These are phyloP conservation scores for Drosophila eohydei DNA, from an alignment of 2,888 invertebrate genomes.

Conservation along the genomic window DNA sequence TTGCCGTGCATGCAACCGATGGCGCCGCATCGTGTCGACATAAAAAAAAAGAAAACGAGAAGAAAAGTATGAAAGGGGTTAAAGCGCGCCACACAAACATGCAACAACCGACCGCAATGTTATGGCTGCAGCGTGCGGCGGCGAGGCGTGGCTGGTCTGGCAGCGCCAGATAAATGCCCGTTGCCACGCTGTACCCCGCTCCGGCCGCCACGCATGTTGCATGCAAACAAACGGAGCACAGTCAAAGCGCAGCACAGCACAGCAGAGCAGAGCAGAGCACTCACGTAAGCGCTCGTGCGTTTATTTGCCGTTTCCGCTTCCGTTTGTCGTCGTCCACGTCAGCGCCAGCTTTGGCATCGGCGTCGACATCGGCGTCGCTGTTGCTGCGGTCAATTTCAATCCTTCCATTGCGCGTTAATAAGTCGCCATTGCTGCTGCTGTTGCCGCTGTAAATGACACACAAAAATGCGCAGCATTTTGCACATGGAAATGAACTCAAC, in stretches of 20 bases:
- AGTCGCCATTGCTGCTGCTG: conserved; percentile 49
- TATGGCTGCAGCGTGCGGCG: conserved; percentile 69
- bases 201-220: conserved; percentile 44
- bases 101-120: conserved; percentile 76
- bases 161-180: conserved; percentile 77
- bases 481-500: conserved; percentile 67
- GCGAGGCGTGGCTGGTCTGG: conserved; percentile 70
- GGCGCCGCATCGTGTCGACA: conserved; percentile 64
- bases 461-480: conserved; percentile 67
- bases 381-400: conserved; percentile 67
- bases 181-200: conserved; percentile 44
- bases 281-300: conserved; percentile 77
- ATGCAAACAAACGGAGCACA: conserved; percentile 49
- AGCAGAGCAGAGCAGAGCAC: conserved; percentile 52
- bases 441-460: conserved; percentile 59
- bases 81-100: conserved; percentile 60
- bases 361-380: conserved; percentile 13
- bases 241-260: neutral
- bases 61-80: conserved; percentile 16
- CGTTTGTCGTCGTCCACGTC: conserved; percentile 61
- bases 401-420: conserved; percentile 74
- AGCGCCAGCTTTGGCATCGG: neutral
- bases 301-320: conserved; percentile 80
- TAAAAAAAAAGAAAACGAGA: conserved; percentile 9
- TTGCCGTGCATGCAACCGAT: conserved; percentile 74